phyloP scores from a whole-genome alignment of 2,797 vertebrate species.

The Arvicola amphibius region DNA sequence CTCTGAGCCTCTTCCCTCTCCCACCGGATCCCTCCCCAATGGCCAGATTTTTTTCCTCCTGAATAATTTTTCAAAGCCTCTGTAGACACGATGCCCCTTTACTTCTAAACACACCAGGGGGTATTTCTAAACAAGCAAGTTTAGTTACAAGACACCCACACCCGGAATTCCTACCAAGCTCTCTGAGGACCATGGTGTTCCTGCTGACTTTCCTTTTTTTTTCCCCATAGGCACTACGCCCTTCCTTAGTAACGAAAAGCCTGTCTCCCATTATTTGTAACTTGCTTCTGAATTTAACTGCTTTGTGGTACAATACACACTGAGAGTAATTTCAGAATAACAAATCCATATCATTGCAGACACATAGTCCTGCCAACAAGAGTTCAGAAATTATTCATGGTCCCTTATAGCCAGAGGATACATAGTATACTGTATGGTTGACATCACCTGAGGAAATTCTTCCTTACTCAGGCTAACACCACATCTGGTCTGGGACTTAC shows the following conservation, averaged over 20 bases:
- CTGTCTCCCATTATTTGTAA: not conserved
- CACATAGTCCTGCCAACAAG: not conserved
- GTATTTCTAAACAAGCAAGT: not conserved
- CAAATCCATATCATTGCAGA: constrained; percentile 19
- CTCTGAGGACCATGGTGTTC: not conserved
- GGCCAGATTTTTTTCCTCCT: no score
- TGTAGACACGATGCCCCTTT: not conserved
- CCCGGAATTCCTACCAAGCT: not conserved
- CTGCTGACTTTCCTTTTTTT: not conserved
- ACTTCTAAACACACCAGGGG: not conserved
- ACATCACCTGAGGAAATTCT: not conserved
- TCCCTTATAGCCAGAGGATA: not conserved
- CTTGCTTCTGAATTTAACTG: not conserved
- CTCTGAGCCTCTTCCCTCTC: not conserved
- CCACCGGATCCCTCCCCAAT: no score
- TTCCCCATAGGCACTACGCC: not conserved
- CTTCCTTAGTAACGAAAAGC: not conserved
- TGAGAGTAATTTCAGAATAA: not conserved
- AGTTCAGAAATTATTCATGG: not conserved
- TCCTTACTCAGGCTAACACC: no score
- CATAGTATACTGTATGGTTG: not conserved
- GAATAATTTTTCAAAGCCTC: not conserved
- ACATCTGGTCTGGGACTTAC: not conserved
- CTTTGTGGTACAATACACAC: not conserved
- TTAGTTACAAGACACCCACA: not conserved